Conservation (phyloP, 2,888 invertebrate species). For the Ganaspis brasiliensis region DNA sequence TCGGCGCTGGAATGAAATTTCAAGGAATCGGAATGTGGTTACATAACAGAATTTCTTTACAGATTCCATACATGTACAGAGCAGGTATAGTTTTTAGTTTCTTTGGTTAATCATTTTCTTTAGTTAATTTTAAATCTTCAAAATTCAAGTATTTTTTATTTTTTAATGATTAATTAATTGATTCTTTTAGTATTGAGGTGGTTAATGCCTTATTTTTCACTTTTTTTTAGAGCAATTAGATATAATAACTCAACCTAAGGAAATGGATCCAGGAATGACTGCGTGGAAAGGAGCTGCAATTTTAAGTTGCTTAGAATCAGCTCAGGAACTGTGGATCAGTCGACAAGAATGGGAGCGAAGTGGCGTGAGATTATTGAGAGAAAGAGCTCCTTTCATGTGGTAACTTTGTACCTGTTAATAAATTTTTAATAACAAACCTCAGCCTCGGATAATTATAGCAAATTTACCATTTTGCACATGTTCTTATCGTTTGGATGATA, state of each 20-base stretch:
- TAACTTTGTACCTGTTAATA: conserved; percentile 73
- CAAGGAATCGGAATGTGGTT: conserved; percentile 93
- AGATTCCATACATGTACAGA: conserved; percentile 90
- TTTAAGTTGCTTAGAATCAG: conserved; percentile 95
- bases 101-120: no score
- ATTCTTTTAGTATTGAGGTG: no score
- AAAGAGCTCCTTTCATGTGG: conserved; percentile 96
- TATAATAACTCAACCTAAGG: conserved; percentile 94
- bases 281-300: conserved; percentile 98
- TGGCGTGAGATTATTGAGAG: conserved; percentile 92
- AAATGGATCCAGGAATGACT: conserved; percentile 94
- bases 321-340: conserved; percentile 95
- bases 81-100: conserved; percentile 82
- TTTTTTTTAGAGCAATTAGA: conserved; percentile 88
- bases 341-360: conserved; percentile 92
- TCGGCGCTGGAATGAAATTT: conserved; percentile 96
- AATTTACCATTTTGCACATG: conserved; percentile 70
- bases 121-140: no score
- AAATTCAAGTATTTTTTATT: conserved; percentile 27
- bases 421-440: conserved; percentile 6
- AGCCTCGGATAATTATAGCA: conserved; percentile 56
- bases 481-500: conserved; percentile 72
- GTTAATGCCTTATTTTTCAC: no score
- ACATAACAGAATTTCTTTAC: conserved; percentile 91
- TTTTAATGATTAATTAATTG: background rate